Base-by-base conservation (phyloP, 1,140 invertebrate genomes). In the Drosophila funebris region DNA sequence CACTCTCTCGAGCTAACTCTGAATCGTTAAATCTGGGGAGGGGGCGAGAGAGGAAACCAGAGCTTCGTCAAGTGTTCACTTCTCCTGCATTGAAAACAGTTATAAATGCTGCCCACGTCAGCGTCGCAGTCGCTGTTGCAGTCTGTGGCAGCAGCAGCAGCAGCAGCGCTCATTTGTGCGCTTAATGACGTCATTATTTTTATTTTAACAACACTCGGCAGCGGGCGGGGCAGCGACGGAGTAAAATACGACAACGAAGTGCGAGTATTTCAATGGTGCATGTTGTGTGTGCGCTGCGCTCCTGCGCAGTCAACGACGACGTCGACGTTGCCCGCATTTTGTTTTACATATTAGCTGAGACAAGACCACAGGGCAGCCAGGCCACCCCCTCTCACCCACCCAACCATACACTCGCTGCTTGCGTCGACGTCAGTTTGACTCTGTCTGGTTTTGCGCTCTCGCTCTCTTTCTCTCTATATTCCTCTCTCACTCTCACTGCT, bases 171-270 rank as follows among this genome's bases (percentile, higher is more conserved):
- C 82, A 87, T 87, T 87, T 87, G 82, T 87, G 82, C 78, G 75
- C 82, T 78, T 87, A 87, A 87, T 87, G 82, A 87, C 82, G 82
- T 87, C 82, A 87, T 87, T 87, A 87, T 87, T 87, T 87, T 87
- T 87, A 88, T 87, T 87, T 87, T 87, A 87, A 88, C 82, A 88
- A 80, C 78, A 61, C 67, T 53, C 54, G 44, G 48, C 44, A 66
- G 61, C 52, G 73, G 61, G 56, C 36, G 75, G 54, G 16, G 58
- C 66, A 56, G 66, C 66, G 66, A 62, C 57, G 63, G 39, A 61
- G 64, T 68, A 68, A 73, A 68, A 73, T 73, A 73, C 68, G 68
- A 71, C 68, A 20, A 71, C 68, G 61, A 71, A 71, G 61, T 71
- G 52, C 61, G 33, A 71, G 43, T 24, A 57, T 33, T 66, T 50